phyloP scores from a whole-genome alignment of 2,113 vertebrate genomes.

The Mormyrus lacerda region DNA sequence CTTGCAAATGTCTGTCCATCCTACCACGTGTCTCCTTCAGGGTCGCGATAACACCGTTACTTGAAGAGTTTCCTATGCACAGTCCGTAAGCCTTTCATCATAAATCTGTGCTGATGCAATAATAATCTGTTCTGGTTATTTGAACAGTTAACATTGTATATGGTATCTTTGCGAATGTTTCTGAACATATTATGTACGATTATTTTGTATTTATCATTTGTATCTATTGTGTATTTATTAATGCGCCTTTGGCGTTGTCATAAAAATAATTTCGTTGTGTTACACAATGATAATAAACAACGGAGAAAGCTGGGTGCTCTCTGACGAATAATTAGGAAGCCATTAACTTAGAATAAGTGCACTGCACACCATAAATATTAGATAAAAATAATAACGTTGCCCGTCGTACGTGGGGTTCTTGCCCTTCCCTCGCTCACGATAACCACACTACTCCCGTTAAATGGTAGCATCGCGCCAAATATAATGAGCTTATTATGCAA shows the following conservation, averaged over 20 bases:
- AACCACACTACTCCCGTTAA: background rate
- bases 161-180: too few relatives aligned
- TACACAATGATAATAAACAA: background rate
- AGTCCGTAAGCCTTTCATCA: background rate
- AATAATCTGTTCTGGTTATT: too few relatives aligned
- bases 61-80: background rate
- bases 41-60: background rate
- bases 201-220: background rate
- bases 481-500: constrained; percentile 17
- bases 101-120: background rate
- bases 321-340: background rate
- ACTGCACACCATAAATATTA: background rate
- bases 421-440: background rate
- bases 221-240: background rate
- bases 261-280: background rate
- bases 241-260: background rate
- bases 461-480: constrained; percentile 1
- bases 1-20: background rate
- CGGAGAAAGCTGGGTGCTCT: background rate
- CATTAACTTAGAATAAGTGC: background rate
- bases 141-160: too few relatives aligned
- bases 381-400: background rate
- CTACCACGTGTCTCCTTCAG: background rate
- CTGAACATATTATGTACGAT: background rate
- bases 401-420: background rate